These are phyloP conservation scores for Sebastes taczanowskii DNA, from an alignment of 2,797 vertebrate species.

Conservation along the genomic window DNA sequence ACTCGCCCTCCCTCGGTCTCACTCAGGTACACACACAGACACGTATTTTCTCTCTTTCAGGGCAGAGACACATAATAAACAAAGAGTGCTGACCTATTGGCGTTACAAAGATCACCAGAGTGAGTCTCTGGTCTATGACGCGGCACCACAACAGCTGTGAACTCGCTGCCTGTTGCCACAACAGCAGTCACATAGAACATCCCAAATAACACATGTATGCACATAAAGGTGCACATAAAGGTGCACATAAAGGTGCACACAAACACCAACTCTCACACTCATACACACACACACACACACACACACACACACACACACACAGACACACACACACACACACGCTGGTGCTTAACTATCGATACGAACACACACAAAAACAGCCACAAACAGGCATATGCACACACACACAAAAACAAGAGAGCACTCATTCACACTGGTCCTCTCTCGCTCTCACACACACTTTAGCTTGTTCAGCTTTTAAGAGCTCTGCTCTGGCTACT, in stretches of 20 bases:
- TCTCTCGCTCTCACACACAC: neutral
- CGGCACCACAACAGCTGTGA: slow-evolving; percentile 41
- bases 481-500: neutral
- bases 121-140: slow-evolving; percentile 14
- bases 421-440: neutral
- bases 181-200: slow-evolving; percentile 39
- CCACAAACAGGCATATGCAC: neutral
- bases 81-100: slow-evolving; percentile 58
- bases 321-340: neutral
- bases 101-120: slow-evolving; percentile 47
- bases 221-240: neutral
- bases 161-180: slow-evolving; percentile 61
- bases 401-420: neutral
- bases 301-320: too few relatives aligned
- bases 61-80: slow-evolving; percentile 43
- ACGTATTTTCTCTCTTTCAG: slow-evolving; percentile 13
- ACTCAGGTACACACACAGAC: neutral
- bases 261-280: too few relatives aligned
- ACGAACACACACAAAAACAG: neutral
- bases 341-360: neutral
- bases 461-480: slow-evolving; percentile 59
- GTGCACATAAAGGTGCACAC: neutral
- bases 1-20: neutral
- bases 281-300: too few relatives aligned
- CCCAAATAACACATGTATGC: slow-evolving; percentile 38